Percentiles rank a stretch among this genome's conserved stretches.
These are phyloP conservation scores for Caenorhabditis uteleia DNA, from an alignment of 2,888 invertebrate species.

Conservation along the genomic window DNA sequence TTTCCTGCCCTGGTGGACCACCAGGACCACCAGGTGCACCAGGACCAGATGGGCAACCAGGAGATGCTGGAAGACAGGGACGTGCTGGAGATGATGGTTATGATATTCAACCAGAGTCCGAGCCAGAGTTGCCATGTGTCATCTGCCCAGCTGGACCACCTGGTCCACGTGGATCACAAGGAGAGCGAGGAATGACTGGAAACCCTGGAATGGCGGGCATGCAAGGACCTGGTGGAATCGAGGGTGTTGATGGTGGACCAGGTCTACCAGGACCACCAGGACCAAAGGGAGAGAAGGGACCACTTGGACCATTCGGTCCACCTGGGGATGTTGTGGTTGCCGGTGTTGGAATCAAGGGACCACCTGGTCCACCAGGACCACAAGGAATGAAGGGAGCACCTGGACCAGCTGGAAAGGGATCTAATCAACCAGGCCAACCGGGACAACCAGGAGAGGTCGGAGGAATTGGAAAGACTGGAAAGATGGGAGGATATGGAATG, in stretches of 20 bases:
- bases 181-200: conserved; percentile 66
- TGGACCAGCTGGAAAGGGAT: conserved; percentile 54
- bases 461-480: conserved; percentile 55
- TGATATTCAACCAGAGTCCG: conserved; percentile 66
- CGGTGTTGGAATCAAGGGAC: conserved; percentile 66
- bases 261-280: conserved; percentile 57
- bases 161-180: conserved; percentile 67
- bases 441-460: conserved; percentile 62
- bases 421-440: conserved; percentile 51
- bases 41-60: conserved; percentile 64
- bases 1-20: conserved; percentile 66
- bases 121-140: conserved; percentile 67
- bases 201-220: conserved; percentile 51
- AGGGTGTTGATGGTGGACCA: conserved; percentile 58
- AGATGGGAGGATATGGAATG: conserved; percentile 54
- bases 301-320: conserved; percentile 51
- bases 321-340: conserved; percentile 60
- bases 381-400: conserved; percentile 57
- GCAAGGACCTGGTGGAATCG: conserved; percentile 57
- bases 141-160: conserved; percentile 69
- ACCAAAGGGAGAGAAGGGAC: conserved; percentile 46
- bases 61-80: conserved; percentile 59
- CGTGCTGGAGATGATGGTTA: conserved; percentile 65
- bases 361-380: conserved; percentile 63
- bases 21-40: conserved; percentile 66